These are phyloP conservation scores for Pectinophora gossypiella DNA, from an alignment of 1,140 invertebrate species.

Conservation along the genomic window DNA sequence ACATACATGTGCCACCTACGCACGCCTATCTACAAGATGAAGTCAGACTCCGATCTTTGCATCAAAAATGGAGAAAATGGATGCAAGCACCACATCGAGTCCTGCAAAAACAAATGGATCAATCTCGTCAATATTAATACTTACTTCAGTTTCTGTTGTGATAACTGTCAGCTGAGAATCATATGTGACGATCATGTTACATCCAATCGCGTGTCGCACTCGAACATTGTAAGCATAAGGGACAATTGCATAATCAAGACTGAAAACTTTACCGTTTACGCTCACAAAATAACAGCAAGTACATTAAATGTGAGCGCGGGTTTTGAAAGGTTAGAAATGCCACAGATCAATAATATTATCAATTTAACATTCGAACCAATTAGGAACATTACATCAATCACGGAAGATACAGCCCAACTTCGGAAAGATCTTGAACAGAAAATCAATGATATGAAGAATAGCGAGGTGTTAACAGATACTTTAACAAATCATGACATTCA, in stretches of 20 bases:
- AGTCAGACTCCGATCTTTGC: not conserved
- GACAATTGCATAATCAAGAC: not conserved
- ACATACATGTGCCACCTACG: slow-evolving; percentile 1
- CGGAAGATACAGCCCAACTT: not conserved
- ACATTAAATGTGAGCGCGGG: not conserved
- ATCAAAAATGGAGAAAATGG: not conserved
- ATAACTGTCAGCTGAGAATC: not conserved
- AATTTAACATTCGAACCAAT: not conserved
- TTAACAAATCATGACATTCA: not conserved
- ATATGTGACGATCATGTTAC: slow-evolving; percentile 4
- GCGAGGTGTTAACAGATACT: not conserved
- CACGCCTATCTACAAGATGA: not conserved
- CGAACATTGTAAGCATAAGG: not conserved
- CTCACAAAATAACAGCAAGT: not conserved
- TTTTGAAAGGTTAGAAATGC: not conserved
- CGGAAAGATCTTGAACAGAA: not conserved
- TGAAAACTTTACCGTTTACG: not conserved
- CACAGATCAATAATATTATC: not conserved
- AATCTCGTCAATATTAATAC: not conserved
- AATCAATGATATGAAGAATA: not conserved
- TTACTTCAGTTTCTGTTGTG: slow-evolving; percentile 4
- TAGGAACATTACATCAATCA: not conserved
- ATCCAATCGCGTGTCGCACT: not conserved
- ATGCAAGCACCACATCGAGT: not conserved
- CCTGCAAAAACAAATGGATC: not conserved